Conservation (phyloP, 1,140 invertebrate species). For the Hycleus phaleratus region DNA sequence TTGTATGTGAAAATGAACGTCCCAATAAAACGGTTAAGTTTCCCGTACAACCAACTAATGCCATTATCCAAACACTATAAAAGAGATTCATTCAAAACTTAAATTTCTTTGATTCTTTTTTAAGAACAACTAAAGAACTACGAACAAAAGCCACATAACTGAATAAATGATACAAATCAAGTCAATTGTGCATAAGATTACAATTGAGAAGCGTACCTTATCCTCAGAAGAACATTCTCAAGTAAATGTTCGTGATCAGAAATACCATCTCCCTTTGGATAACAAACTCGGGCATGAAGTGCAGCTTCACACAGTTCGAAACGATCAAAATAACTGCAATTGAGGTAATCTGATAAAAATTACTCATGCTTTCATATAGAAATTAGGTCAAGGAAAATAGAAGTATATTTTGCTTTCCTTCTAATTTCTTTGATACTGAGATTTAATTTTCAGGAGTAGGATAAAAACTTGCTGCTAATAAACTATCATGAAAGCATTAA, state of each 20-base stretch:
- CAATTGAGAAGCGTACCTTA: slow-evolving; percentile 39
- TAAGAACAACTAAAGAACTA: not conserved
- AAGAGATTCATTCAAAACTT: not conserved
- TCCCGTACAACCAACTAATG: slow-evolving; percentile 51
- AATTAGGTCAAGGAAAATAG: not conserved
- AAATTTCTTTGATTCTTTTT: not conserved
- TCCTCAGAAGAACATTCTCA: slow-evolving; percentile 49
- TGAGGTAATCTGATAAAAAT: not conserved
- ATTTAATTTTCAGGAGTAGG: too few relatives aligned
- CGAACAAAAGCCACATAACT: not conserved
- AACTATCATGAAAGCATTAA: too few relatives aligned
- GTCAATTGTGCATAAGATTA: not conserved
- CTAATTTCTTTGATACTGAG: too few relatives aligned
- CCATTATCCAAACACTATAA: slow-evolving; percentile 59
- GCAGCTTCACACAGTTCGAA: slow-evolving; percentile 55
- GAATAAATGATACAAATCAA: not conserved
- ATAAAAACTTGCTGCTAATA: too few relatives aligned
- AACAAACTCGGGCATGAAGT: slow-evolving; percentile 48
- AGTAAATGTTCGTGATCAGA: slow-evolving; percentile 52
- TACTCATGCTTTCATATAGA: not conserved
- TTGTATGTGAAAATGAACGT: slow-evolving; percentile 42
- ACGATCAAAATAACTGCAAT: slow-evolving; percentile 53
- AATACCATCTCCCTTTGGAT: slow-evolving; percentile 56
- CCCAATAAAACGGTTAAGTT: slow-evolving; percentile 58
- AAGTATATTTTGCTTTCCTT: too few relatives aligned